Conservation (phyloP, 2,888 invertebrate genomes). For the Mythimna vitellina region DNA sequence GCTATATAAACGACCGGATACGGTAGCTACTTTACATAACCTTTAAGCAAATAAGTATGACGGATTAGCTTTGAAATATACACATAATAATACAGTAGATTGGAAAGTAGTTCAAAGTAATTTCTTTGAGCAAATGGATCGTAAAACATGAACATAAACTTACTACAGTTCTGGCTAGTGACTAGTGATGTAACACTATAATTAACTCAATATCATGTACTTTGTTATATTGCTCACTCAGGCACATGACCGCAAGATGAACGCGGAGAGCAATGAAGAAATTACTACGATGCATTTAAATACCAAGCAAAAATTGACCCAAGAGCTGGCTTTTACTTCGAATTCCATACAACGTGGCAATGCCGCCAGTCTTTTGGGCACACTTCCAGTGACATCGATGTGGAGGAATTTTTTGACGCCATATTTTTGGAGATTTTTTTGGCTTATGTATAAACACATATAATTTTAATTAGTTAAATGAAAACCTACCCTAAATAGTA, state of each 20-base stretch:
- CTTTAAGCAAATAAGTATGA: conserved; percentile 16
- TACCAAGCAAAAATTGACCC: too few species aligned
- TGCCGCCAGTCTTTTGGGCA: too few species aligned
- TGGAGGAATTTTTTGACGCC: too few species aligned
- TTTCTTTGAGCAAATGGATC: conserved; percentile 44
- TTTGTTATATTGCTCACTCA: conserved; percentile 26
- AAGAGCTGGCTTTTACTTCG: too few species aligned
- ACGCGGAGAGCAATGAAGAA: conserved; percentile 21
- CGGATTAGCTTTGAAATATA: conserved; percentile 25
- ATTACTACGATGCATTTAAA: not conserved
- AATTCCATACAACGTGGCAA: too few species aligned
- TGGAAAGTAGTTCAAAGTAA: conserved; percentile 52
- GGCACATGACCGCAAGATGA: conserved; percentile 25
- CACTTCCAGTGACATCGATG: too few species aligned
- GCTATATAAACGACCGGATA: not conserved
- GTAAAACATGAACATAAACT: conserved; percentile 55
- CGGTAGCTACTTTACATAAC: conserved; percentile 1
- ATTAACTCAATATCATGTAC: conserved; percentile 46
- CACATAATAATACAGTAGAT: conserved; percentile 24
- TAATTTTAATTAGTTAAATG: too few species aligned
- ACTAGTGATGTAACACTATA: conserved; percentile 44
- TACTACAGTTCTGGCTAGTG: conserved; percentile 40
- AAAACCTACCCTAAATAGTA: too few species aligned
- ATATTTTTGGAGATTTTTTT: too few species aligned
- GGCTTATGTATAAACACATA: too few species aligned